phyloP scores from a whole-genome alignment of 92 coral and sea anemone genomes.

The Scolanthus callimorphus region DNA sequence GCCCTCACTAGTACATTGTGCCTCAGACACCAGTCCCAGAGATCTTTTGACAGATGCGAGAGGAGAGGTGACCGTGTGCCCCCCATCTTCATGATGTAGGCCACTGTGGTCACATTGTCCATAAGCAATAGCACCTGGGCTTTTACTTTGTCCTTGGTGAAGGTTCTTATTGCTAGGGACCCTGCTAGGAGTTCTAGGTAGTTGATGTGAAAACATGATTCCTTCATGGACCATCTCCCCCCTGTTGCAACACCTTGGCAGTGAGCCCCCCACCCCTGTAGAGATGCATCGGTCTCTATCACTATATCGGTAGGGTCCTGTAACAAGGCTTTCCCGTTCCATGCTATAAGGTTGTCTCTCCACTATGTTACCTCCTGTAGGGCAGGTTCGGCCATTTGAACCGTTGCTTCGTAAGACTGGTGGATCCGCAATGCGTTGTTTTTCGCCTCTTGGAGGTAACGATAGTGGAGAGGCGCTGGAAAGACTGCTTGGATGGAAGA shows the following conservation, averaged over 20 bases:
- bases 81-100: conserved; percentile 32
- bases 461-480: conserved; percentile 45
- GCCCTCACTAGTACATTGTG: conserved; percentile 17
- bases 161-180: conserved; percentile 5
- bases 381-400: not conserved
- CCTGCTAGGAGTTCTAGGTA: conserved; percentile 24
- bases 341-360: conserved; percentile 31
- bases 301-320: conserved; percentile 31
- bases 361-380: conserved; percentile 31
- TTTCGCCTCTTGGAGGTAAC: conserved; percentile 28
- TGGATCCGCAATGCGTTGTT: not conserved
- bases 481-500: conserved; percentile 44
- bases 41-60: conserved; percentile 16
- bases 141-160: conserved; percentile 13
- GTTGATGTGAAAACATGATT: conserved; percentile 12
- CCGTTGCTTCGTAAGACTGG: conserved; percentile 35
- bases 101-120: no score
- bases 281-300: conserved; percentile 59
- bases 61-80: conserved; percentile 31
- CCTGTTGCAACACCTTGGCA: conserved; percentile 44
- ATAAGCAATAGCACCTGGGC: no score
- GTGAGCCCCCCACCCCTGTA: conserved; percentile 42
- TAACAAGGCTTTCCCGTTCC: conserved; percentile 42
- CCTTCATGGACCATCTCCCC: conserved; percentile 15
- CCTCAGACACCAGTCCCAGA: conserved; percentile 39